Conservation (phyloP, 2,113 vertebrate species). For the Eira barbara region DNA sequence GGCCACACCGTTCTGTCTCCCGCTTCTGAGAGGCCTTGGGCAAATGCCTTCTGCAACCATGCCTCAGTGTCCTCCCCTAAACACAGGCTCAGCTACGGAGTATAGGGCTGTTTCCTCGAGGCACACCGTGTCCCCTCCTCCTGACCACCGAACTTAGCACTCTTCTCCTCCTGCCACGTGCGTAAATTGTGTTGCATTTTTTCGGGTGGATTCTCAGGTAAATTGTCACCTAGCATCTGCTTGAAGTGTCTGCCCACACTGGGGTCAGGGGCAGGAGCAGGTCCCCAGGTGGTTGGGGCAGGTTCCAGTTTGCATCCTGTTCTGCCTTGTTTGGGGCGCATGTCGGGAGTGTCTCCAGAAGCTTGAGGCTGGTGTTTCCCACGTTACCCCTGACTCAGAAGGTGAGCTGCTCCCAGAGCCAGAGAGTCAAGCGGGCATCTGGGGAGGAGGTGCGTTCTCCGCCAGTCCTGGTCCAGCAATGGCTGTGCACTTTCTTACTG, state of each 20-base stretch:
- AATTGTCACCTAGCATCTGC: neutral
- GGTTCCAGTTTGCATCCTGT: no score
- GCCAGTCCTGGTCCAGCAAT: fast-evolving
- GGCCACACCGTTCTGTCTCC: fast-evolving
- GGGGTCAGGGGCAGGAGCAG: fast-evolving
- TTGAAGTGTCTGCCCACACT: neutral
- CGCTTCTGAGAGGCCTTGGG: fast-evolving
- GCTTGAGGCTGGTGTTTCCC: neutral
- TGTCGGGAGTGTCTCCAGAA: neutral
- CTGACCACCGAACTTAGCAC: neutral
- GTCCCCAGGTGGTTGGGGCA: fast-evolving
- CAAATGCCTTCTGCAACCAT: fast-evolving
- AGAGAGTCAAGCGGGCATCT: fast-evolving
- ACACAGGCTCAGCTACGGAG: fast-evolving
- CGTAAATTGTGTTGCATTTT: neutral
- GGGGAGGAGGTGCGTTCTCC: fast-evolving
- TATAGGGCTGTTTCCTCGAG: neutral
- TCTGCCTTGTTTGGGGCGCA: neutral
- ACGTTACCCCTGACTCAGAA: fast-evolving
- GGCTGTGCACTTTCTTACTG: neutral
- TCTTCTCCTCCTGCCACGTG: neutral
- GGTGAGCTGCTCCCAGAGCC: neutral
- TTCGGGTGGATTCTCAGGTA: neutral
- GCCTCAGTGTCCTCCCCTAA: neutral
- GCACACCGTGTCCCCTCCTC: neutral